phyloP scores from a whole-genome alignment of 1,140 invertebrate species.

The Ectropis grisescens region DNA sequence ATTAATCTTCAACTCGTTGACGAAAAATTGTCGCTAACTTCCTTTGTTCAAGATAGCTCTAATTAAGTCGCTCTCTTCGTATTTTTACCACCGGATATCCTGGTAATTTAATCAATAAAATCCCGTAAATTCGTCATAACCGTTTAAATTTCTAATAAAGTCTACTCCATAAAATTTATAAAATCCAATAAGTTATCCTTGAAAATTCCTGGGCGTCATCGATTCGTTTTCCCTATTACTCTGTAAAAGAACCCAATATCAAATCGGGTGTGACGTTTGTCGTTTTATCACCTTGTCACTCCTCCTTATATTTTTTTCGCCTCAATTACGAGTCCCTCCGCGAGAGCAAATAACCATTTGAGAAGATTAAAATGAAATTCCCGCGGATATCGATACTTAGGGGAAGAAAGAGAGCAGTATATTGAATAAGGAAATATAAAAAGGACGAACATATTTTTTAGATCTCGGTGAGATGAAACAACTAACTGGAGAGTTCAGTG shows the following conservation, averaged over 20 bases:
- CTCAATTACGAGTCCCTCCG: slow-evolving; percentile 35
- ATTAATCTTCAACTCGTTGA: too few relatives aligned
- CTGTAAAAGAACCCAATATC: slow-evolving; percentile 34
- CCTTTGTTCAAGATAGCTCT: too few relatives aligned
- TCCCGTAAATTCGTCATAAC: too few relatives aligned
- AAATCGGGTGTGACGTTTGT: slow-evolving; percentile 36
- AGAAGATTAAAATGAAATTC: slow-evolving; percentile 37
- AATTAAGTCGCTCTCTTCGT: too few relatives aligned
- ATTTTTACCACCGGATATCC: too few relatives aligned
- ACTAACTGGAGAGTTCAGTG: too few relatives aligned
- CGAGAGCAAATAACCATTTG: slow-evolving; percentile 32
- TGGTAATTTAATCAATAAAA: too few relatives aligned
- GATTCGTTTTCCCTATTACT: slow-evolving; percentile 24
- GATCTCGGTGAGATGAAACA: too few relatives aligned
- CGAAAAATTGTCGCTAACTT: too few relatives aligned
- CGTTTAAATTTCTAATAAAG: too few relatives aligned
- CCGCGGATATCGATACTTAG: slow-evolving; percentile 25
- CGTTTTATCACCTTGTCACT: slow-evolving; percentile 42
- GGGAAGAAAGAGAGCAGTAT: background rate
- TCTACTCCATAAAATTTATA: background rate
- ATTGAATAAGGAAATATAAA: too few relatives aligned
- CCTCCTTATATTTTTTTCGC: slow-evolving; percentile 37
- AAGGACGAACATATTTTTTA: too few relatives aligned
- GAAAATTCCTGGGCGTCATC: slow-evolving; percentile 10
- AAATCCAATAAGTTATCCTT: slow-evolving; percentile 19